Percentiles rank a stretch among this genome's conserved stretches.
phyloP scores from a whole-genome alignment of 2,888 invertebrate genomes.

The Melieria picta region DNA sequence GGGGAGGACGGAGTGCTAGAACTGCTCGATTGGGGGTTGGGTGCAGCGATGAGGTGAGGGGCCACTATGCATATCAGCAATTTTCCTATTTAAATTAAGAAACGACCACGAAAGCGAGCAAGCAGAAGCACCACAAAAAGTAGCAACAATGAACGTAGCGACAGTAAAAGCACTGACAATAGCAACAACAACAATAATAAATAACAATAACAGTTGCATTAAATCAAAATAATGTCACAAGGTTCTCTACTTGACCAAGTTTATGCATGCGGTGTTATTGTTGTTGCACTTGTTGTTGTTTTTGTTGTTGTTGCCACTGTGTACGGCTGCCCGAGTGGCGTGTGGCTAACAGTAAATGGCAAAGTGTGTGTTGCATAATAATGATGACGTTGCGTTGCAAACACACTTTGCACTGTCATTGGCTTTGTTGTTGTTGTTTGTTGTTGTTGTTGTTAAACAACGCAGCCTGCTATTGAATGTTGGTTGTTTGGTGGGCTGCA shows the following conservation, averaged over 20 bases:
- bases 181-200: conserved; percentile 21
- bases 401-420: not conserved
- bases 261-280: conserved; percentile 32
- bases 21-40: too few relatives aligned
- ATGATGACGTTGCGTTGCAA: conserved; percentile 23
- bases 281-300: conserved; percentile 9
- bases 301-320: conserved; percentile 11
- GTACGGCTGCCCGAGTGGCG: conserved; percentile 22
- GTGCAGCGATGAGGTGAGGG: too few relatives aligned
- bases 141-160: conserved; percentile 7
- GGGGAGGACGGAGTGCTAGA: too few relatives aligned
- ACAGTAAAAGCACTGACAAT: conserved; percentile 19
- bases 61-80: not conserved
- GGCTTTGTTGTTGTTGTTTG: conserved; percentile 6
- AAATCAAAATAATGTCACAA: conserved; percentile 48
- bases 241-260: conserved; percentile 52
- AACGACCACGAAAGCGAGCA: too few relatives aligned
- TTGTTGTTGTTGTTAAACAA: not conserved
- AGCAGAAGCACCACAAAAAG: conserved; percentile 14
- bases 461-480: too few relatives aligned
- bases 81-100: not conserved
- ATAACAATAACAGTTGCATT: conserved; percentile 11
- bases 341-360: not conserved
- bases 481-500: too few relatives aligned
- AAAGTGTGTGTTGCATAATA: conserved; percentile 22